Base-by-base conservation (phyloP, 2,113 vertebrate genomes). In the Oncorhynchus gorbuscha region DNA sequence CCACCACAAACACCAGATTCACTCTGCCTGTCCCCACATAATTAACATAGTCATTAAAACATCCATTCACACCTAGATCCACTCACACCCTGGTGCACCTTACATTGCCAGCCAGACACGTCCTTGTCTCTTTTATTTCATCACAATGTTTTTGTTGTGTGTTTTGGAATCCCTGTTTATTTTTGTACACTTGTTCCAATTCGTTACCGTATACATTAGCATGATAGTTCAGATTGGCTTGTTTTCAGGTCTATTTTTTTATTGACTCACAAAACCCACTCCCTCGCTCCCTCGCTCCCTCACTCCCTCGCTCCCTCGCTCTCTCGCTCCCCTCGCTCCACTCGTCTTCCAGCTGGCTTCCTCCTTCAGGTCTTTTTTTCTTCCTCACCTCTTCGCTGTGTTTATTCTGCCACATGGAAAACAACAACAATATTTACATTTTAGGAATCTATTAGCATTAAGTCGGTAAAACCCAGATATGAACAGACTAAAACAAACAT, bases 351-450 rank as follows among this genome's bases (percentile, higher is more conserved):
- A 96, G 49, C 97, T 96, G 85, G 97, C 96, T 72, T 97, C 97
- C 90, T 99, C 97, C 86, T 99, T 98, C 89, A 98, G 90, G 91
- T 98, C 97, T 94, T 98, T 99, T 99, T 93, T 99, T 99, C 96
- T 98, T 98, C 92, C 97, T 94, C 89, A 99, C 97, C 80, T 98
- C 97, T 79, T 98, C 97, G 0, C 96, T 96, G 24, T 97, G 97
- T 92, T 98, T 99, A 92, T 99, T 97, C 97, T 99, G 87, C 39
- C 49, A 79, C 68, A 83, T 62, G 76, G 39, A 45, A 45, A 69
- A 85, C 11, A 84, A 69, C 73, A 74, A 66, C 48, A 18, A 73
- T 0, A 58, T 84, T 76, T 74, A 76, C 65, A 77, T 79, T 74
- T 74, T 22, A 68, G 67, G 71, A 77, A 85, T 73, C 7, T 0